Evolutionary conservation across 2,888 invertebrate species (phyloP).

Genomic region (Phania funesta): DNA sequence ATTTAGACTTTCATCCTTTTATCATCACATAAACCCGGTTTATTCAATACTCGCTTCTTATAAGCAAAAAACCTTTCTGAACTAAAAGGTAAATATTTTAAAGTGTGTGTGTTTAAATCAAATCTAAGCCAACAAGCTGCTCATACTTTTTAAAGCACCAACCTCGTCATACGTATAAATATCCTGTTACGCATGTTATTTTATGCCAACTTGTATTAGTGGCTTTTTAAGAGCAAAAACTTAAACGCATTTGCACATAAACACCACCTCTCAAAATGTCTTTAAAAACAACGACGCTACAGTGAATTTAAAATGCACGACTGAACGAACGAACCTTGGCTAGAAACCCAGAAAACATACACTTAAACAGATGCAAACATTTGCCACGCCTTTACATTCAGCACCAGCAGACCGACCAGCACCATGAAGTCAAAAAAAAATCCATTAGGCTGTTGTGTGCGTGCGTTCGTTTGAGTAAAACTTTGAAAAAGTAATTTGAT

Average conservation of each 20-base stretch:
- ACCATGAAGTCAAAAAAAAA: slow-evolving; percentile 19
- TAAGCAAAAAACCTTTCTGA: no score
- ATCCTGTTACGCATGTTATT: slow-evolving; percentile 67
- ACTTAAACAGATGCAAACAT: slow-evolving; percentile 14
- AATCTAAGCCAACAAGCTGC: slow-evolving; percentile 21
- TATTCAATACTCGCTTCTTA: no score
- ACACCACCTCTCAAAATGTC: slow-evolving; percentile 33
- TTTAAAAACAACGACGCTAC: slow-evolving; percentile 1
- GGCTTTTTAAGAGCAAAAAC: slow-evolving; percentile 25
- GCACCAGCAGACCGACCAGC: slow-evolving; percentile 21
- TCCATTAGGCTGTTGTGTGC: slow-evolving; percentile 49
- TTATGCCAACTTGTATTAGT: slow-evolving; percentile 51
- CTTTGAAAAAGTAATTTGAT: slow-evolving; percentile 45
- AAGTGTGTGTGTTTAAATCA: background rate
- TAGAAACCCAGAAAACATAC: slow-evolving; percentile 38
- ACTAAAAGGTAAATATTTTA: background rate
- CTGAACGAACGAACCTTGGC: slow-evolving; percentile 35
- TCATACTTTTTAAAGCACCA: background rate
- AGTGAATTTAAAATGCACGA: slow-evolving; percentile 62
- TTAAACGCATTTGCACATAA: background rate
- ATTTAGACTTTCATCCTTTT: no score
- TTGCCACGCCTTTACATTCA: slow-evolving; percentile 62
- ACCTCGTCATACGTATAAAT: slow-evolving; percentile 40
- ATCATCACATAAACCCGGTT: no score
- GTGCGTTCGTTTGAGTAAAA: background rate